Evolutionary conservation across 2,113 vertebrate species (phyloP).

Genomic region (Sapayoa aenigma): DNA sequence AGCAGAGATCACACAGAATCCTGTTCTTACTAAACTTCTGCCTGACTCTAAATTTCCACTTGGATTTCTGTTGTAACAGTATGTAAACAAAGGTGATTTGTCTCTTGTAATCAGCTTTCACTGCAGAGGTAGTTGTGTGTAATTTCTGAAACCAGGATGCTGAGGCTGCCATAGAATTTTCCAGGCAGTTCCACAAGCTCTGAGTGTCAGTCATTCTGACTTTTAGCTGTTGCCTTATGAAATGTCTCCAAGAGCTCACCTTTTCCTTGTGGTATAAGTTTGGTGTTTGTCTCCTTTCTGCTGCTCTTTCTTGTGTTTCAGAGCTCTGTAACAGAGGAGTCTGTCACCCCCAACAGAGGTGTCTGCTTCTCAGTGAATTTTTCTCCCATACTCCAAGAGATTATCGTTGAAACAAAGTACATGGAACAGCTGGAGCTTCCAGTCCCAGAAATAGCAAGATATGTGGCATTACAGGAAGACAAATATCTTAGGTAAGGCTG

Average conservation of each 20-base stretch:
- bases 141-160: background rate
- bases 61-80: background rate
- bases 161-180: background rate
- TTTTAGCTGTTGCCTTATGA: background rate
- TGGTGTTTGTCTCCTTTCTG: background rate
- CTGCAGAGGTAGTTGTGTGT: background rate
- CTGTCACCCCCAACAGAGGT: background rate
- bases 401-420: constrained; percentile 84
- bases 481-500: constrained; percentile 78
- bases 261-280: background rate
- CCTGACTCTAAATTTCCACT: background rate
- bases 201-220: background rate
- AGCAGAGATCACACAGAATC: background rate
- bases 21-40: background rate
- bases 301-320: background rate
- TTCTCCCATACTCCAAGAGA: constrained; percentile 78
- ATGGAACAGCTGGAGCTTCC: constrained; percentile 80
- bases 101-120: background rate
- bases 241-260: background rate
- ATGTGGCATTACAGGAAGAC: constrained; percentile 82
- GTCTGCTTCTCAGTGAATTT: constrained; percentile 80
- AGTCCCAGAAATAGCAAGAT: constrained; percentile 77
- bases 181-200: background rate
- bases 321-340: constrained; percentile 10
- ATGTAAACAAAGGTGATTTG: background rate